Base-by-base conservation (phyloP, 2,888 invertebrate species). In the Dasypogon diadema region DNA sequence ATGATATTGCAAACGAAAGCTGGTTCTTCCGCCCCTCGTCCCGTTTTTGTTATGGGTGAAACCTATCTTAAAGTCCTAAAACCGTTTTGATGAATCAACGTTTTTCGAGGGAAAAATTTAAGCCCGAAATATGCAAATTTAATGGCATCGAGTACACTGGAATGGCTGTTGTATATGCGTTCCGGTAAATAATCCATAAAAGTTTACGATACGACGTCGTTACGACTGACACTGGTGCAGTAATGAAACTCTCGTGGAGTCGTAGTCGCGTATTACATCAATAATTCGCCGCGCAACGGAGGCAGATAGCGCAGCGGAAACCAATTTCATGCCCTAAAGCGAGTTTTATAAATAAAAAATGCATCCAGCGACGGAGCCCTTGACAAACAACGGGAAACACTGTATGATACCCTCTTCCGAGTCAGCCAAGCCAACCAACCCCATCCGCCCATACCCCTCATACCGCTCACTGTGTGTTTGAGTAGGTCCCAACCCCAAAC, bases 221-320 rank as follows among this genome's bases (percentile, higher is more conserved):
- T 70, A 54, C 54, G 51, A 16, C 37, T 6, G 70, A 70, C 54
- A 30, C 54, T 54, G 54, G 54, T 70, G 70, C 70, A 70, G 70
- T 70, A 70, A 70, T 54, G 70, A 70, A 70, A 70, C 54, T 70
- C 70, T 48, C 68, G n/a, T n/a, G n/a, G n/a, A n/a, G n/a, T n/a
- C n/a, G 42, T 68, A 68, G 42, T 68, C 68, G 70, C 70, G 42
- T 70, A 70, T 70, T 70, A 70, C 70, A 54, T 70, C 54, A 51
- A 70, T 70, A 70, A 70, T 70, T 54, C 22, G 70, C 54, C 37
- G 34, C 16, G 34, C 70, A 22, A 70, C 42, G 54, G 21, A 14
- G 70, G 70, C 34, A 70, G 70, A 70, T 70, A 70, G 26, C 51
- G 54, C 70, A 70, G 54, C 70, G 70, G 70, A 70, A 70, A 70